Evolutionary conservation across 2,888 invertebrate species (phyloP).

Genomic region (Amiota communis): DNA sequence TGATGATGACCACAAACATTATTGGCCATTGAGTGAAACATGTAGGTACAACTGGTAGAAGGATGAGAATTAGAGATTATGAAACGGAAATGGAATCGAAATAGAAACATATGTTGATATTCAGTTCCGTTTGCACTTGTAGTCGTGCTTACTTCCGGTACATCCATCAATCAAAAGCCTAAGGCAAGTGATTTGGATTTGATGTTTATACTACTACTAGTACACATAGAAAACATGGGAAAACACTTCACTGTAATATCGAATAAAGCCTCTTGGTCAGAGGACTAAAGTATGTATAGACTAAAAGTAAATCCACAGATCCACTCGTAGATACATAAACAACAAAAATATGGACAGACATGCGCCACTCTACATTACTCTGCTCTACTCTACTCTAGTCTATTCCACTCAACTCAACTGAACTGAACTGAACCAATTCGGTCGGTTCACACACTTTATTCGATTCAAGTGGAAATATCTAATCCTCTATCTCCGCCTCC

Average conservation of each 20-base stretch:
- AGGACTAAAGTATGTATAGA: neutral
- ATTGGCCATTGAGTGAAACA: slow-evolving; percentile 10
- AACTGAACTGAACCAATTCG: too few relatives aligned
- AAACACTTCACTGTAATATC: neutral
- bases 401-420: too few relatives aligned
- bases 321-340: too few relatives aligned
- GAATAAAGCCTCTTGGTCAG: neutral
- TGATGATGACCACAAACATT: slow-evolving; percentile 1
- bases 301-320: neutral
- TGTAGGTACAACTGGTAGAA: neutral
- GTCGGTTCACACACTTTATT: too few relatives aligned
- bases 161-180: slow-evolving; percentile 22
- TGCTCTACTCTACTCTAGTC: too few relatives aligned
- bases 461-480: too few relatives aligned
- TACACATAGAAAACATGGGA: neutral
- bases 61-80: too few relatives aligned
- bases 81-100: too few relatives aligned
- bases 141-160: slow-evolving; percentile 15
- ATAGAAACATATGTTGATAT: neutral
- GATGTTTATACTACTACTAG: neutral
- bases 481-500: too few relatives aligned
- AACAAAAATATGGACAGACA: too few relatives aligned
- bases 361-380: too few relatives aligned
- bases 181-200: slow-evolving; percentile 5
- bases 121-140: neutral